phyloP scores from a whole-genome alignment of 2,113 vertebrate species.

The Blennius ocellaris region DNA sequence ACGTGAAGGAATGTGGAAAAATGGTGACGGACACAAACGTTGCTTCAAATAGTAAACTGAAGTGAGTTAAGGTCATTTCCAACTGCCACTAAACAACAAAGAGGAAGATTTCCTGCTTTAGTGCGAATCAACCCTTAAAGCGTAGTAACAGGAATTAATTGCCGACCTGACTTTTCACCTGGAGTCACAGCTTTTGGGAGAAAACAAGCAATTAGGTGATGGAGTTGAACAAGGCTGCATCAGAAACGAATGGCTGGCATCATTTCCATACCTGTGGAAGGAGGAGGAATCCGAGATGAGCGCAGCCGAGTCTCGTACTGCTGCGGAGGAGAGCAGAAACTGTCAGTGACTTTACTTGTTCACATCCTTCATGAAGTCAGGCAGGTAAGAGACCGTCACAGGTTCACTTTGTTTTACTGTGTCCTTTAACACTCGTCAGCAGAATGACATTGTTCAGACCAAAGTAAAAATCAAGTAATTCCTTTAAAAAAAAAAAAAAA shows the following conservation, averaged over 20 bases:
- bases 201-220: constrained; percentile 40
- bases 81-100: constrained; percentile 3
- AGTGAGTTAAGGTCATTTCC: background rate
- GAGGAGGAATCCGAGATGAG: constrained; percentile 78
- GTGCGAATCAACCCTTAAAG: too few relatives aligned
- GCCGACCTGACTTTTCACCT: constrained; percentile 76
- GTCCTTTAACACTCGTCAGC: too few relatives aligned
- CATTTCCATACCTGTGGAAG: constrained; percentile 71
- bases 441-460: too few relatives aligned
- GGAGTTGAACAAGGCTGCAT: background rate
- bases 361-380: background rate
- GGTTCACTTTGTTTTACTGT: background rate
- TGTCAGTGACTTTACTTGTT: too few relatives aligned
- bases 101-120: background rate
- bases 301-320: constrained; percentile 71
- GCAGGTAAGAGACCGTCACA: background rate
- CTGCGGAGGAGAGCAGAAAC: constrained; percentile 42
- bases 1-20: too few relatives aligned
- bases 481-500: too few relatives aligned
- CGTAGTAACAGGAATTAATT: constrained; percentile 47
- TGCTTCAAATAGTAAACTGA: too few relatives aligned
- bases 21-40: too few relatives aligned
- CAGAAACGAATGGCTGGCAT: background rate
- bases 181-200: constrained; percentile 66
- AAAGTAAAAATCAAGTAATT: too few relatives aligned